Percentiles rank a stretch among this genome's conserved stretches.
phyloP scores from a whole-genome alignment of 2,888 invertebrate genomes.

The Stenoptilia bipunctidactyla region DNA sequence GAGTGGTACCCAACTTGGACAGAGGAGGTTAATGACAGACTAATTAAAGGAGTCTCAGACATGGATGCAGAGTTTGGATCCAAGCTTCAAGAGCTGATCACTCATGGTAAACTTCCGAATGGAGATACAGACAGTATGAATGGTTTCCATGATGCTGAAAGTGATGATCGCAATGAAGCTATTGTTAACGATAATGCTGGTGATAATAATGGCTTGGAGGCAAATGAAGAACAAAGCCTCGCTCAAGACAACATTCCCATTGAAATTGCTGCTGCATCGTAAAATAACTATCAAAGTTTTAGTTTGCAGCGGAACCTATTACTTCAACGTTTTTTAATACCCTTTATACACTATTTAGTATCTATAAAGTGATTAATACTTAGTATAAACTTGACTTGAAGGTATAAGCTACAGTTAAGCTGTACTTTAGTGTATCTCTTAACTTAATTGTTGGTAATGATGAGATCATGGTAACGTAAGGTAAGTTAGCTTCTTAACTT shows the following conservation, averaged over 20 bases:
- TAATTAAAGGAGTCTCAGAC: constrained; percentile 78
- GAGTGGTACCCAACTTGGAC: constrained; percentile 89
- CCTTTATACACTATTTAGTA: no score
- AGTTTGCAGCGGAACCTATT: no score
- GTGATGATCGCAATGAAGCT: constrained; percentile 17
- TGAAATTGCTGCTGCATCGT: constrained; percentile 56
- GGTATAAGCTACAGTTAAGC: no score
- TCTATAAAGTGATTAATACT: no score
- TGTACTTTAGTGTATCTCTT: no score
- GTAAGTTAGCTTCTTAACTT: no score
- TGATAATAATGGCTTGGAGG: neutral
- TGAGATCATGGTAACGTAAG: no score
- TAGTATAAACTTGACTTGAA: no score
- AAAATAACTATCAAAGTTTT: no score
- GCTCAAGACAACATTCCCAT: constrained; percentile 40
- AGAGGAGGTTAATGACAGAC: constrained; percentile 77
- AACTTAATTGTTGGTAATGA: no score
- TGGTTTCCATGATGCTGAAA: constrained; percentile 31
- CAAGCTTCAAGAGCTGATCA: constrained; percentile 71
- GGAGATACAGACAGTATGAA: constrained; percentile 48
- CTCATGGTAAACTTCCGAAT: constrained; percentile 40
- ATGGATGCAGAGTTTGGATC: constrained; percentile 79
- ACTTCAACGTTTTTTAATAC: no score
- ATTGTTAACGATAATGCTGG: neutral
- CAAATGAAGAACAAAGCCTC: neutral